Base-by-base conservation (phyloP, 2,797 vertebrate genomes). In the Psittacula derbiana region DNA sequence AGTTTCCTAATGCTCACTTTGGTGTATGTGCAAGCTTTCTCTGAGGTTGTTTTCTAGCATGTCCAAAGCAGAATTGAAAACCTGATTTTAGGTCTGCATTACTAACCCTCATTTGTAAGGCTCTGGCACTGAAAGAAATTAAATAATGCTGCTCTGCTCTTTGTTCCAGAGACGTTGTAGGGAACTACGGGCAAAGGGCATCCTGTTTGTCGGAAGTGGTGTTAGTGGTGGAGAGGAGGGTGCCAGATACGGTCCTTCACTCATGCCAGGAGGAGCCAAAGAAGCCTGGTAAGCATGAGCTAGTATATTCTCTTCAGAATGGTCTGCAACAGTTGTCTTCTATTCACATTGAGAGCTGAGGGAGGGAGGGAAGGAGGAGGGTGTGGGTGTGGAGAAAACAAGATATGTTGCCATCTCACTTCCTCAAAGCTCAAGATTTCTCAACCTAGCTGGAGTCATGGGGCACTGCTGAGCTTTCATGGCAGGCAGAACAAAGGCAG, bases 201-300 rank as follows among this genome's bases (percentile, higher is more conserved):
- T 99, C 95, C 96, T 99, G 74, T 99, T 99, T 96, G 99, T 99
- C 1, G 99, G 99, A 16, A 99, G 99, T 0, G 99, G 99, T 17
- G 99, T 99, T 23, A 99, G 99, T 20, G 99, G 99, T 8, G 99
- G 99, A 61, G 99, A 99, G 96, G 99, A 99, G 2, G 99, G 99
- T 24, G 99, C 99, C 21, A 98, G 99, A 10, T 98, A 99, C 0
- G 99, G 99, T 62, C 99, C 99, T 1, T 99, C 99, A 0, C 99
- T 99, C 50, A 99, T 99, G 99, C 99, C 99, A 2, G 99, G 99
- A 57, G 99, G 99, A 46, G 98, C 99, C 95, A 98, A 98, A 93
- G 99, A 99, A 31, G 99, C 99, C n/a, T 99, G 99, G 99, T 99
- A 91, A 98, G 98, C 91, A 5, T 15, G 10, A 83, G 27, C 25